A percentile compares a stretch with the other conserved stretches of the same genome.
phyloP scores from a whole-genome alignment of 2,888 invertebrate species.

The Odontothrips loti region DNA sequence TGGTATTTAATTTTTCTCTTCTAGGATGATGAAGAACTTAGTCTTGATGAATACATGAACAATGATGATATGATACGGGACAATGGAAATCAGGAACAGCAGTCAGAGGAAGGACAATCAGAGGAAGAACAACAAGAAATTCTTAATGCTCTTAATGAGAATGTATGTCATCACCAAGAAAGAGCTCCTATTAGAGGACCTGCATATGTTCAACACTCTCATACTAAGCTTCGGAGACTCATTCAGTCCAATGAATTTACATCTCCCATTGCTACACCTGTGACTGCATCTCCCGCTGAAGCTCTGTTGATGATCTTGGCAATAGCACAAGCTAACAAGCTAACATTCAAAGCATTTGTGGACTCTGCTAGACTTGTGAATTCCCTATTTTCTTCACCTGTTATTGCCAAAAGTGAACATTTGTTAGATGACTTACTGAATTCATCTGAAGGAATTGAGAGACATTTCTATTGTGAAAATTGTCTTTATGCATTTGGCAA shows the following conservation, averaged over 20 bases:
- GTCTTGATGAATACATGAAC: not conserved
- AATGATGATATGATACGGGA: not conserved
- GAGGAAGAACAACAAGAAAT: not conserved
- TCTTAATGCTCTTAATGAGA: too few species aligned
- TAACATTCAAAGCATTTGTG: not conserved
- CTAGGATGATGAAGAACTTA: not conserved
- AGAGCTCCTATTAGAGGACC: not conserved
- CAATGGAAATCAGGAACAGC: too few species aligned
- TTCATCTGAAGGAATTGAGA: not conserved
- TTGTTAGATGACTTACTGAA: not conserved
- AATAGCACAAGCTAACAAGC: not conserved
- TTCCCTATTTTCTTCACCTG: not conserved
- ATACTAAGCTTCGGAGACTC: not conserved
- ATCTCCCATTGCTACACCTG: not conserved
- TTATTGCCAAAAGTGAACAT: not conserved
- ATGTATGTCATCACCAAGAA: too few species aligned
- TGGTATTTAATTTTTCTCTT: not conserved
- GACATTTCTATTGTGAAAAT: not conserved
- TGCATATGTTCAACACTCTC: not conserved
- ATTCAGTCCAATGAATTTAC: not conserved
- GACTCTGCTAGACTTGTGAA: not conserved
- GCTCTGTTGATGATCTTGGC: not conserved
- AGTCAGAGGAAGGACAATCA: not conserved
- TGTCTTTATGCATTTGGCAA: not conserved
- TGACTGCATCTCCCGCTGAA: not conserved